Evolutionary conservation across 2,797 vertebrate genomes (phyloP).

Genomic region (Sphaeramia orbicularis): DNA sequence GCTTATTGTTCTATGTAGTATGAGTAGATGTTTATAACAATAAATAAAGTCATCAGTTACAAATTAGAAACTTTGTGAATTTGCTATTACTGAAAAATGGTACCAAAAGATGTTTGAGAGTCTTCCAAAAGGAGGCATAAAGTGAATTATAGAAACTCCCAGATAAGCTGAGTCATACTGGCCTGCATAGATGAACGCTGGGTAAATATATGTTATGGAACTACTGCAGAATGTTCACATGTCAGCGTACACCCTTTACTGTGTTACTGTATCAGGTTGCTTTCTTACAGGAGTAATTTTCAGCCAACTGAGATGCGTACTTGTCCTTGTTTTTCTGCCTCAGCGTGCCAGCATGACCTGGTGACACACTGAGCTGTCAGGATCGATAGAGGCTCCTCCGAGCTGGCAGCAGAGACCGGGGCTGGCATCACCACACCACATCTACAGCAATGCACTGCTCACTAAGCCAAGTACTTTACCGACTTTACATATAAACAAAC

Average conservation of each 20-base stretch:
- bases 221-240: not conserved
- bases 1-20: too few species aligned
- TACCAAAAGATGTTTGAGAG: not conserved
- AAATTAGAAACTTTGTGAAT: too few species aligned
- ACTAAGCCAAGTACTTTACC: conserved; percentile 12
- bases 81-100: too few species aligned
- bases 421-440: conserved; percentile 51
- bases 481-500: conserved; percentile 8
- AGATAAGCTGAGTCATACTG: conserved; percentile 2
- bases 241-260: not conserved
- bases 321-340: conserved; percentile 38
- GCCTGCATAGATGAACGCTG: not conserved
- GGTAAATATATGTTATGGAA: not conserved
- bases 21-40: too few species aligned
- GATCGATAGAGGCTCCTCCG: conserved; percentile 69
- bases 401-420: conserved; percentile 62
- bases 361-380: conserved; percentile 81
- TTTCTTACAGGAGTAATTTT: conserved; percentile 1
- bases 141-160: conserved; percentile 9
- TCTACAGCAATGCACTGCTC: conserved; percentile 42
- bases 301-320: conserved; percentile 5
- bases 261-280: not conserved
- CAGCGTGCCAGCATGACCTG: conserved; percentile 57
- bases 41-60: too few species aligned
- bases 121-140: not conserved